Base-by-base conservation (phyloP, 2,113 vertebrate species). In the Notiomystis cincta region DNA sequence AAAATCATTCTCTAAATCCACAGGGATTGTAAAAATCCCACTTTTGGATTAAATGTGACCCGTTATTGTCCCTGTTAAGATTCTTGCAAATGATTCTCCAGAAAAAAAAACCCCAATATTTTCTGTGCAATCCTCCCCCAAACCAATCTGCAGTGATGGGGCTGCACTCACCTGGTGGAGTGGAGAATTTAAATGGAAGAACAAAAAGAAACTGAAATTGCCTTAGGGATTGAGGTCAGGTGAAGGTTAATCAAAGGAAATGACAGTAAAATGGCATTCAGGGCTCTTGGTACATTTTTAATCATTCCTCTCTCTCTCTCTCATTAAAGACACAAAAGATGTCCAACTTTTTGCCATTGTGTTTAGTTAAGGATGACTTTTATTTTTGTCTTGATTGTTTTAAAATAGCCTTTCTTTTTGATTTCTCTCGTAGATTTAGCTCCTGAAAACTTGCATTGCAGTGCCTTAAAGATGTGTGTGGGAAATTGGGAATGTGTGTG, bases 241-340 rank as follows among this genome's bases (percentile, higher is more conserved):
- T 95, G 95, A 96, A 98, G 98, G 98, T 98, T 98, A 98, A 98
- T 98, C 97, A 98, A 97, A 98, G 98, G 98, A 98, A 98, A 98
- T 97, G 97, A 98, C 95, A 95, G 95, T 87, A 96, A 97, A 98
- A 98, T 97, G 95, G 95, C 95, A 97, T 95, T 97, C 82, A 56
- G 90, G 97, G 95, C 96, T 96, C 96, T 85, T 27, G 95, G 93
- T 98, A 95, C 97, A 96, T 97, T 97, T 97, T 98, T 97, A 98
- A 98, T 98, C 93, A 93, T 96, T 95, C 82, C 60, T 27, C 53
- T 90, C 86, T 75, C 50, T 67, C 90, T 80, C 86, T 66, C 83
- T 93, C 86, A 67, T 35, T 47, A 94, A 82, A 92, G 47, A 10
- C 78, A 88, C 79, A 87, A 65, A 94, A 80, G 84, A 69, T 78